phyloP scores from a whole-genome alignment of 2,888 invertebrate genomes.

The Tenthredo distinguenda region DNA sequence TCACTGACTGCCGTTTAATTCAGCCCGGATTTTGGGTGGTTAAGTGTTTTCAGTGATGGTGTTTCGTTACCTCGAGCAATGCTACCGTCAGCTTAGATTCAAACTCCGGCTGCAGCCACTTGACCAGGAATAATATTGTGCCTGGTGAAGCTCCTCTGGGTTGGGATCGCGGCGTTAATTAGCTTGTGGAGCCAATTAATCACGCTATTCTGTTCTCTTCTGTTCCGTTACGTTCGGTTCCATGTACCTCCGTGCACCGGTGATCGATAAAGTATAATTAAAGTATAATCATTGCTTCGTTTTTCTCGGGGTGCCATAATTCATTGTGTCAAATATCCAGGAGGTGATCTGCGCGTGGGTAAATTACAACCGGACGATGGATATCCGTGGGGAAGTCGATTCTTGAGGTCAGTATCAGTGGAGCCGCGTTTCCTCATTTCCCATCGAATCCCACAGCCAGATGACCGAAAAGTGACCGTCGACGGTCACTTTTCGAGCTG shows the following conservation, averaged over 20 bases:
- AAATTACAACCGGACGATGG: background rate
- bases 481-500: background rate
- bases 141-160: background rate
- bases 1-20: background rate
- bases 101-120: background rate
- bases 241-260: background rate
- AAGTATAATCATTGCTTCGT: conserved; percentile 10
- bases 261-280: conserved; percentile 42
- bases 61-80: background rate
- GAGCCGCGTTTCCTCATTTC: no score
- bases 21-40: background rate
- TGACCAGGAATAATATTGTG: conserved; percentile 20
- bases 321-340: conserved; percentile 10
- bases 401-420: conserved; percentile 23
- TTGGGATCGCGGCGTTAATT: conserved; percentile 23
- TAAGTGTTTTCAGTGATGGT: background rate
- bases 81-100: background rate
- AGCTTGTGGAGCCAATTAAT: conserved; percentile 35
- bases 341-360: background rate
- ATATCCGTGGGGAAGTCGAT: background rate
- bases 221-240: background rate
- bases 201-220: conserved; percentile 12
- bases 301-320: background rate
- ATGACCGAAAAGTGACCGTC: background rate
- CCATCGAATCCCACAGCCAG: background rate